Conservation (phyloP, 2,113 vertebrate genomes). For the Corynorhinus townsendii region DNA sequence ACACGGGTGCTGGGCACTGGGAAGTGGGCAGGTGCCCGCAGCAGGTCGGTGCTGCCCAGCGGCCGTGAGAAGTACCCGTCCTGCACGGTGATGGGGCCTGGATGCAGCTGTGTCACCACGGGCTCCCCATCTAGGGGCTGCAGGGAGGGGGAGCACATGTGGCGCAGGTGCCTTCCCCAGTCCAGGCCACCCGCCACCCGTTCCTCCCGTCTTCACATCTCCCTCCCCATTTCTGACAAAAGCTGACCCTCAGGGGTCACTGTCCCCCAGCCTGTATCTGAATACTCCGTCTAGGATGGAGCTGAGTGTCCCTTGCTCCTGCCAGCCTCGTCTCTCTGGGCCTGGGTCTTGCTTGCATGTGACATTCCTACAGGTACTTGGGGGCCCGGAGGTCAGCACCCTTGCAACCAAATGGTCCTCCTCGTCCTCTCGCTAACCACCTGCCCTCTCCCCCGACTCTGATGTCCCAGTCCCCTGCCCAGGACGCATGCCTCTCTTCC, state of each 20-base stretch:
- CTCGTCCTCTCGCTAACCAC: not conserved
- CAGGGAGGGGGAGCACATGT: fast-evolving
- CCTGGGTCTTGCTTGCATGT: not conserved
- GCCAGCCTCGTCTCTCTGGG: not conserved
- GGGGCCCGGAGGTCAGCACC: not conserved
- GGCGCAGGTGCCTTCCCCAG: fast-evolving
- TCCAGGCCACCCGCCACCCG: not conserved
- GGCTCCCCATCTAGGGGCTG: conserved; percentile 92
- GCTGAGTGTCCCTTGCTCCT: not conserved
- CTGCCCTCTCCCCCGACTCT: not conserved
- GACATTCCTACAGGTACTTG: not conserved
- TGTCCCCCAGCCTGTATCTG: no score
- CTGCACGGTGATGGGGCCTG: conserved; percentile 82
- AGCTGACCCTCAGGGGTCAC: not conserved
- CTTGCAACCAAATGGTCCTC: not conserved
- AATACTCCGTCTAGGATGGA: not conserved
- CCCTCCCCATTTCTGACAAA: not conserved
- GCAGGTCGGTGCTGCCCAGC: conserved; percentile 89
- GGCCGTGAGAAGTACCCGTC: conserved; percentile 91
- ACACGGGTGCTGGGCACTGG: conserved; percentile 89
- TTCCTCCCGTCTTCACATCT: fast-evolving
- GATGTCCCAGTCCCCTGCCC: not conserved
- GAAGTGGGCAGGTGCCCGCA: conserved; percentile 88
- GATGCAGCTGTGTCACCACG: conserved; percentile 84
- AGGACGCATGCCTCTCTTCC: not conserved